Evolutionary conservation across 2,888 invertebrate genomes (phyloP), one percentile per base, ranked within the genome.

Genomic region (Dusona sp.): DNA sequence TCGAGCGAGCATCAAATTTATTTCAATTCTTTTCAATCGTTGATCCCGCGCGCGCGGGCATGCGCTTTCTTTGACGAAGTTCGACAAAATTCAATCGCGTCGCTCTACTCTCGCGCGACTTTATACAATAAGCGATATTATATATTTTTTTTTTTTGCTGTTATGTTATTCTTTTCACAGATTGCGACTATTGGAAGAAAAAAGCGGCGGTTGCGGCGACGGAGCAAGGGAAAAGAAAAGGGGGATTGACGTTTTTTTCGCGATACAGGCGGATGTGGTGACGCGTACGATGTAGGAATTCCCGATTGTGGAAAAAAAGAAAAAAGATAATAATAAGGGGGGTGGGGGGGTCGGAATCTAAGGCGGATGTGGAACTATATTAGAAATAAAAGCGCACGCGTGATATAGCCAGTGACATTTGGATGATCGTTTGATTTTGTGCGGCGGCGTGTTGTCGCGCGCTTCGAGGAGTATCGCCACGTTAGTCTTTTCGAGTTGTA

Each of bases 391-490:
- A 84, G 79, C 79, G 70, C 75, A 51, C 72, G 45, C 33, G 33
- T 72, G 29, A 48, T n/a, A 48, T 45, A 45, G 72, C 33, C n/a
- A 51, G 54, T 33, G 51, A 25, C 2, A 4, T 70, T 25, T 16
- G 42, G 42, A 45, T 45, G 42, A 25, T 45, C 57, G 65, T 74
- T 78, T 81, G 42, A 64, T 75, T 77, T 51, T 8, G 3, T n/a
- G 29, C 48, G 33, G 29, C 61, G 61, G 4, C 11, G 45, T 25
- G 42, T 75, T 64, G 61, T 64, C 75, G 42, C 67, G 51, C 36
- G 67, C 61, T 79, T 78, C 81, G 84, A 86, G 86, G 86, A 86
- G 86, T 84, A 81, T 86, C 81, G 84, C 86, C 86, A 86, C 86
- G 86, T 86, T 84, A 86, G 86, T 86, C 81, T 86, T 29, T 75